Evolutionary conservation across 2,113 vertebrate species (phyloP).

Genomic region (Scolopax mira): DNA sequence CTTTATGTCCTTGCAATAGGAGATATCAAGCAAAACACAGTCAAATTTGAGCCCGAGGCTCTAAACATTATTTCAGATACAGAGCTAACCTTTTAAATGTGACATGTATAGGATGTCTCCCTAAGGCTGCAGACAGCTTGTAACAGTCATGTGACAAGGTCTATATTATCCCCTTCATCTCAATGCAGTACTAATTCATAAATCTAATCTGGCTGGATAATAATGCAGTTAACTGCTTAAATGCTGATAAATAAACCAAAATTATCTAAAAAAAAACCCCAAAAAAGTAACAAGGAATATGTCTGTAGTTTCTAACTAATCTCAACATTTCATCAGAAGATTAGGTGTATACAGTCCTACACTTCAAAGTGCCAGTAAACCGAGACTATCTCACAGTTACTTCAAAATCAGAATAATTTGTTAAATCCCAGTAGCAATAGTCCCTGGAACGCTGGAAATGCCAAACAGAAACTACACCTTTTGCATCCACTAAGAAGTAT

Average conservation of each 20-base stretch:
- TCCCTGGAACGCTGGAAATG: neutral
- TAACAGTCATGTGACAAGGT: neutral
- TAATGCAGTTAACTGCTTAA: neutral
- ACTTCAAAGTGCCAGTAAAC: neutral
- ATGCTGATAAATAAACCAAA: neutral
- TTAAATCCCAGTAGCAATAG: neutral
- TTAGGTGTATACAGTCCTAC: neutral
- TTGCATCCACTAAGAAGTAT: neutral
- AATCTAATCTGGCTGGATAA: neutral
- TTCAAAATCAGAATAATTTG: neutral
- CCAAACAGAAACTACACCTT: neutral
- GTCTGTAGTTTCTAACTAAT: neutral
- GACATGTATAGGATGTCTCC: neutral
- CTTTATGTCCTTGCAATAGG: neutral
- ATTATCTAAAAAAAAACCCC: neutral
- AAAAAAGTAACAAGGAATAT: neutral
- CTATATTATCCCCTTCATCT: neutral
- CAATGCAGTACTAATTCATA: neutral
- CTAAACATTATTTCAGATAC: neutral
- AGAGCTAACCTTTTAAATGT: slow-evolving; percentile 40
- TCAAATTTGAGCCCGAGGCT: slow-evolving; percentile 26
- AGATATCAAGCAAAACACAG: slow-evolving; percentile 11
- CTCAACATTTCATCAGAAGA: neutral
- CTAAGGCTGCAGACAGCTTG: slow-evolving; percentile 10
- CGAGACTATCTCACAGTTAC: neutral